phyloP scores from a whole-genome alignment of 2,113 vertebrate species.

The Trichechus manatus region DNA sequence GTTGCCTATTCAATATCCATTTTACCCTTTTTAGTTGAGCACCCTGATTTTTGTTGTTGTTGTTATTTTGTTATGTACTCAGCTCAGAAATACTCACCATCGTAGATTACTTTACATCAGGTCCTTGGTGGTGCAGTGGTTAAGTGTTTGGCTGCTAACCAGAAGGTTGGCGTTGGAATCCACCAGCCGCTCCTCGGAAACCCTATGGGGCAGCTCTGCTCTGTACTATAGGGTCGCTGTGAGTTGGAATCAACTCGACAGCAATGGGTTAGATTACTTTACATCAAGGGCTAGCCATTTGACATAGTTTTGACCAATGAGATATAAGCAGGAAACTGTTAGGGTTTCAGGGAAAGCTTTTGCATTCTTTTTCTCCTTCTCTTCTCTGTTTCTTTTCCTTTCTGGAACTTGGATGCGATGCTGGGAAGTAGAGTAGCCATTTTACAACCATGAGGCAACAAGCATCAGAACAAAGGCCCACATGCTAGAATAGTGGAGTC shows the following conservation, averaged over 20 bases:
- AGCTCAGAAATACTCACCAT: not conserved
- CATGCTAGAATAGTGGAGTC: not conserved
- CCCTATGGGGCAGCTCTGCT: too few species aligned
- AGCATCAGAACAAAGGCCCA: not conserved
- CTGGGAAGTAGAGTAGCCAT: not conserved
- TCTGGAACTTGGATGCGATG: not conserved
- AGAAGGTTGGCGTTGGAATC: too few species aligned
- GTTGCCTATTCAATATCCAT: not conserved
- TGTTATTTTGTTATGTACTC: not conserved
- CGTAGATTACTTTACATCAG: not conserved
- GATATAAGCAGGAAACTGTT: not conserved
- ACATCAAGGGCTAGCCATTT: not conserved
- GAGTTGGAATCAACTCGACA: too few species aligned
- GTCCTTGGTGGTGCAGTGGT: too few species aligned
- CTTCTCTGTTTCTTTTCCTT: not conserved
- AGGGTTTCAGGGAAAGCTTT: slow-evolving; percentile 13
- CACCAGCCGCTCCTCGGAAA: too few species aligned
- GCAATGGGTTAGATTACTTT: too few species aligned
- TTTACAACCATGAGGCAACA: not conserved
- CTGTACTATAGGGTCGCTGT: too few species aligned
- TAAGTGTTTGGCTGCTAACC: too few species aligned
- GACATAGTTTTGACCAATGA: not conserved
- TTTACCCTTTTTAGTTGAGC: not conserved
- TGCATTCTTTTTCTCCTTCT: not conserved
- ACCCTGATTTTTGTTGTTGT: not conserved